Evolutionary conservation across 2,888 invertebrate species (phyloP).

Genomic region (Leucophenga montana): DNA sequence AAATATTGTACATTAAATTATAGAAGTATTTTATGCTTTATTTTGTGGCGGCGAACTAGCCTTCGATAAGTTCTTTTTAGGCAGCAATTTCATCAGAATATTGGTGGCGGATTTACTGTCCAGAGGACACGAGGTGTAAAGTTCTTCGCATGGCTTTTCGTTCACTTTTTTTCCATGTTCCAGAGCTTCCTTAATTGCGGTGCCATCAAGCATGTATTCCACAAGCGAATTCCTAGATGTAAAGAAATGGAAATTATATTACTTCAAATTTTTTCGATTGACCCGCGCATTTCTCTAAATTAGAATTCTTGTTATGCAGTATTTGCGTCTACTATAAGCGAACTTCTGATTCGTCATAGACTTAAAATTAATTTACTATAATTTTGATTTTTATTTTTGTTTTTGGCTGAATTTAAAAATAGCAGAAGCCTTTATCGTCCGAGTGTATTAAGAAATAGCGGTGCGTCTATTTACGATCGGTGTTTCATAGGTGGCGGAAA

Average conservation of each 20-base stretch:
- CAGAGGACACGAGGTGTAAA: conserved; percentile 80
- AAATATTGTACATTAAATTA: too few relatives aligned
- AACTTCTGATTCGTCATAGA: conserved; percentile 2
- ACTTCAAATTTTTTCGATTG: neutral
- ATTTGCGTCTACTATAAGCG: neutral
- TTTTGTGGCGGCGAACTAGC: neutral
- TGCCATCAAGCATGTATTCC: conserved; percentile 81
- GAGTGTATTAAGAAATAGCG: neutral
- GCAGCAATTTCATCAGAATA: conserved; percentile 80
- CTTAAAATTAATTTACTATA: neutral
- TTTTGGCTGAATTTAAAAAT: conserved; percentile 25
- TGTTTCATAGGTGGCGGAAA: conserved; percentile 7
- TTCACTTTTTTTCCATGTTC: conserved; percentile 76
- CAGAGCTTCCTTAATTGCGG: conserved; percentile 81
- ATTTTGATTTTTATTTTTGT: conserved; percentile 25
- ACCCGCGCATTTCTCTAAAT: neutral
- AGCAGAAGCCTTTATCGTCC: neutral
- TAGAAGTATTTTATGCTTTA: neutral
- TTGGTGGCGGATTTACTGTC: conserved; percentile 80
- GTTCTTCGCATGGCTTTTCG: conserved; percentile 75
- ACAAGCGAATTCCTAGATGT: conserved; percentile 78
- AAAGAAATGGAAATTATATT: neutral
- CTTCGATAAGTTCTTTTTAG: conserved; percentile 64
- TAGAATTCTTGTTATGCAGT: neutral
- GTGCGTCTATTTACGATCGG: neutral